Percentiles rank a stretch among this genome's conserved stretches.
phyloP scores from a whole-genome alignment of 2,113 vertebrate genomes.

The Cervus canadensis region DNA sequence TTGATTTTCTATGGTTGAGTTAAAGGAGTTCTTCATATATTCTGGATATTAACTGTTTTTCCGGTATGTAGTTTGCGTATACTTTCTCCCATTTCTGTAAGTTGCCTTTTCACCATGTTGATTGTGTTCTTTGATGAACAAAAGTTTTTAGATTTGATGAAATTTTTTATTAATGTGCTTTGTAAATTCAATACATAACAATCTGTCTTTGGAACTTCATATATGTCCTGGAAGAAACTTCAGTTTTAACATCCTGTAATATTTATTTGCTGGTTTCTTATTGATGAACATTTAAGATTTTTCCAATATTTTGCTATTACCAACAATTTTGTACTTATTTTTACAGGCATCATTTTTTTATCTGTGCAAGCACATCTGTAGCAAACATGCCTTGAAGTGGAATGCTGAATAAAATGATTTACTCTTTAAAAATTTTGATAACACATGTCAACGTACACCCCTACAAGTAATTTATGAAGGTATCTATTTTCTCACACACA shows the following conservation, averaged over 20 bases:
- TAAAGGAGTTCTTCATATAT: neutral
- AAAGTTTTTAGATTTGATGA: neutral
- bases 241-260: neutral
- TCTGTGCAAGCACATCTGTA: neutral
- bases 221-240: neutral
- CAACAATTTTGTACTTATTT: neutral
- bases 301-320: neutral
- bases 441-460: neutral
- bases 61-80: neutral
- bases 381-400: neutral
- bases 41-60: neutral
- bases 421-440: neutral
- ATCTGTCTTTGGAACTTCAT: neutral
- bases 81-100: neutral
- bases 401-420: neutral
- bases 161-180: neutral
- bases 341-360: neutral
- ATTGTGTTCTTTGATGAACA: neutral
- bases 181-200: neutral
- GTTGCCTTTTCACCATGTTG: neutral
- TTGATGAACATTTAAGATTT: neutral
- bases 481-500: neutral
- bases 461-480: neutral
- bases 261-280: conserved; percentile 1
- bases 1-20: neutral